phyloP scores from a whole-genome alignment of 2,113 vertebrate species.

The Actinemys pallida region DNA sequence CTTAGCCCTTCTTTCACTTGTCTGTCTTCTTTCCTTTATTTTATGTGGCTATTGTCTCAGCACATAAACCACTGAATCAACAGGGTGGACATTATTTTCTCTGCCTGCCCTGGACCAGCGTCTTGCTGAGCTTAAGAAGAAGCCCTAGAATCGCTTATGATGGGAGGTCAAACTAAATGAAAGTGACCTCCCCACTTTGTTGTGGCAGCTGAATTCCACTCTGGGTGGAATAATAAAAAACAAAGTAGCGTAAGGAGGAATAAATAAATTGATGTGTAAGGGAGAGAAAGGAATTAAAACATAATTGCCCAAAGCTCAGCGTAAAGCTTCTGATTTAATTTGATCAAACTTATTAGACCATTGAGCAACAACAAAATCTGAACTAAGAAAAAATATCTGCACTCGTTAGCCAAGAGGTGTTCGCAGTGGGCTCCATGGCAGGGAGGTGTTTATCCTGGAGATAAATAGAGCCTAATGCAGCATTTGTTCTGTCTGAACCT shows the following conservation, averaged over 20 bases:
- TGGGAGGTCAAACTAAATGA: neutral
- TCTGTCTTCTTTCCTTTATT: neutral
- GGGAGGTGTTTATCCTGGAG: fast-evolving
- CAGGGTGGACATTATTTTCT: neutral
- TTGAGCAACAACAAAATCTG: neutral
- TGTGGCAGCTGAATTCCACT: neutral
- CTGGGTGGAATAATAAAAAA: neutral
- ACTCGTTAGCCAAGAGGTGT: neutral
- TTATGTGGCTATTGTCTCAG: neutral
- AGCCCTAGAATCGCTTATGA: fast-evolving
- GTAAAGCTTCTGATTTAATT: neutral
- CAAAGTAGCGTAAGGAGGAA: neutral
- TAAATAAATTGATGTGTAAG: neutral
- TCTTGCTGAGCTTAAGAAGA: neutral
- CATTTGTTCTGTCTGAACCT: constrained; percentile 27
- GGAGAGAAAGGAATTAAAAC: neutral
- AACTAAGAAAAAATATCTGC: neutral
- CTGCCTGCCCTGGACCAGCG: neutral
- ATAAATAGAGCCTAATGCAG: neutral
- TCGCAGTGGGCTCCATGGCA: fast-evolving
- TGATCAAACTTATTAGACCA: neutral
- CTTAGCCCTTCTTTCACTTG: neutral
- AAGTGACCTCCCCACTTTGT: neutral
- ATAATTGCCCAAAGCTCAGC: neutral
- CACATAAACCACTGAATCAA: neutral